Conservation (phyloP, 2,113 vertebrate genomes). For the Symphodus melops region DNA sequence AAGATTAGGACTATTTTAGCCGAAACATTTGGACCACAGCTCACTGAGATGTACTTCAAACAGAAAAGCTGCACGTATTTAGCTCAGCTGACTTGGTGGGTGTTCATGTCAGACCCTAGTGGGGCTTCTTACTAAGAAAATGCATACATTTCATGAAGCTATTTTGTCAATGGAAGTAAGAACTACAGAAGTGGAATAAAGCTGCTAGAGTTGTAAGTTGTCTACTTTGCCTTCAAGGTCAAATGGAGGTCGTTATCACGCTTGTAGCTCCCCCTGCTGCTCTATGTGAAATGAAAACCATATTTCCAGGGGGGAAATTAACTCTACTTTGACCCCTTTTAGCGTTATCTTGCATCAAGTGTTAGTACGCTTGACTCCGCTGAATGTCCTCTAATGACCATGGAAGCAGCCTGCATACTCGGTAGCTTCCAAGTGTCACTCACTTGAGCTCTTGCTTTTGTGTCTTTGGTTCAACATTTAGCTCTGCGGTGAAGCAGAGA, state of each 20-base stretch:
- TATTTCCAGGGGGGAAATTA: background rate
- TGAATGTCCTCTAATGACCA: slow-evolving; percentile 52
- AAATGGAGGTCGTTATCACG: background rate
- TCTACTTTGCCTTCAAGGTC: background rate
- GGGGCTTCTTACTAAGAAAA: too few species aligned
- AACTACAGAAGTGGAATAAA: too few species aligned
- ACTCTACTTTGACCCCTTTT: background rate
- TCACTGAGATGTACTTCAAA: too few species aligned
- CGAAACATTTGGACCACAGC: too few species aligned
- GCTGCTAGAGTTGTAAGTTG: background rate
- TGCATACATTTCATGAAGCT: too few species aligned
- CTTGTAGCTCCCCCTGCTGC: background rate
- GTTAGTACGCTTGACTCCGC: slow-evolving; percentile 45
- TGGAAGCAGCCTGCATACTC: slow-evolving; percentile 48
- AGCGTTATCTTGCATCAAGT: slow-evolving; percentile 46
- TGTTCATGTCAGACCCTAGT: too few species aligned
- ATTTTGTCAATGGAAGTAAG: too few species aligned
- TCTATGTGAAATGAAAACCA: slow-evolving; percentile 32
- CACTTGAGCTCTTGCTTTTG: slow-evolving; percentile 69
- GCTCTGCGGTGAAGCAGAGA: slow-evolving; percentile 55
- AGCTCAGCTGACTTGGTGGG: too few species aligned
- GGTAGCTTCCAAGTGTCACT: slow-evolving; percentile 63
- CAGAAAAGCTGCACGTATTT: too few species aligned
- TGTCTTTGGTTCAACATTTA: slow-evolving; percentile 61
- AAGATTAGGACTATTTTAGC: too few species aligned